A percentile compares a stretch with the other conserved stretches of the same genome.
These are phyloP conservation scores for Turdus rufiventris DNA, from an alignment of 2,113 vertebrate species.

Conservation along the genomic window DNA sequence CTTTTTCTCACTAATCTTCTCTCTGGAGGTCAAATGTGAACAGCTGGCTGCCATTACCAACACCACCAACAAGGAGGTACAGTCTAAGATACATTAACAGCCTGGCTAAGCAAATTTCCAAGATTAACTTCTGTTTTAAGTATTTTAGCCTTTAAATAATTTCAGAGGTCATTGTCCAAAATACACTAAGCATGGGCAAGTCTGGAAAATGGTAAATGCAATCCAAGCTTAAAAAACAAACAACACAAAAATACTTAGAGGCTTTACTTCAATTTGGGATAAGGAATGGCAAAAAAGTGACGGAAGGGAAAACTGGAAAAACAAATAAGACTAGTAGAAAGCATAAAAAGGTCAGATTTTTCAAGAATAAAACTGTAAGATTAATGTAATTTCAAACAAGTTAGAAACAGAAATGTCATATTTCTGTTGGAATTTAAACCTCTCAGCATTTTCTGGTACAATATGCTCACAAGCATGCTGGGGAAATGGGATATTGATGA, in stretches of 20 bases:
- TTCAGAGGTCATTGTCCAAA: conserved; percentile 46
- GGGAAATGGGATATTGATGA: neutral
- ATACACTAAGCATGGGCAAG: neutral
- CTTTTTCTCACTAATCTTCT: neutral
- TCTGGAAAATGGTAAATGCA: conserved; percentile 7
- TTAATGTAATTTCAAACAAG: neutral
- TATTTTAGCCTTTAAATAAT: conserved; percentile 36
- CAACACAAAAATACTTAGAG: neutral
- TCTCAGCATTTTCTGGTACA: neutral
- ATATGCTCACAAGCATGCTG: neutral
- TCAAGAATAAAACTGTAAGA: neutral
- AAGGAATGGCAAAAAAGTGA: neutral
- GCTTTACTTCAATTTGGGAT: neutral
- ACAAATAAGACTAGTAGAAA: neutral
- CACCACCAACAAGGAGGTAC: neutral
- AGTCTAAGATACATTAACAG: neutral
- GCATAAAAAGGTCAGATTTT: neutral
- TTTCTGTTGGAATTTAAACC: neutral
- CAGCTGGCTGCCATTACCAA: conserved; percentile 48
- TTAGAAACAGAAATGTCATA: neutral
- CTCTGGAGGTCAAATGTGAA: conserved; percentile 1
- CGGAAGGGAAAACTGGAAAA: neutral
- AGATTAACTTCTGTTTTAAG: conserved; percentile 15
- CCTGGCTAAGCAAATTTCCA: conserved; percentile 9
- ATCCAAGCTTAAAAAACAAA: conserved; percentile 6